Conservation (phyloP, 2,888 invertebrate species). For the Seira ritae region DNA sequence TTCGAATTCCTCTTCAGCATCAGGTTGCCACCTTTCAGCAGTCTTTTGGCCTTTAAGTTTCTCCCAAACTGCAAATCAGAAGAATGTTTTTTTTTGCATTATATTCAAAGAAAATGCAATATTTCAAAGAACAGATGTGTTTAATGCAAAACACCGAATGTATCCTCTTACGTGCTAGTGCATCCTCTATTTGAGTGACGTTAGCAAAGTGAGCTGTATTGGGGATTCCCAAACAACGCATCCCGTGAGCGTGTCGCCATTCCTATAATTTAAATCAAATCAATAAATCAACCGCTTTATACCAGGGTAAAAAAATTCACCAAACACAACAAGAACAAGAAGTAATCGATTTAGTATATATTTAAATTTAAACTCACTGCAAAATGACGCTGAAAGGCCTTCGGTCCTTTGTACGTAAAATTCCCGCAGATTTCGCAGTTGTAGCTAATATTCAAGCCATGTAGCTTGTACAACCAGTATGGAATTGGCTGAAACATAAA, state of each 20-base stretch:
- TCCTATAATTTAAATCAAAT: constrained; percentile 77
- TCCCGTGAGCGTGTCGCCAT: constrained; percentile 88
- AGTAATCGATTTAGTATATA: no score
- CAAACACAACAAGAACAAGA: no score
- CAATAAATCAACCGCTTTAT: no score
- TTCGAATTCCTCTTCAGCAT: constrained; percentile 98
- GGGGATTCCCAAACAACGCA: constrained; percentile 99
- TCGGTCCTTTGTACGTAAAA: constrained; percentile 98
- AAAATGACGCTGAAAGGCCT: constrained; percentile 99
- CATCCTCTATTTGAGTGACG: constrained; percentile 99
- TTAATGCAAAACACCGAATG: not conserved
- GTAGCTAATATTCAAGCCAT: constrained; percentile 98
- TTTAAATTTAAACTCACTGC: constrained; percentile 79
- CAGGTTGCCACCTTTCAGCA: constrained; percentile 96
- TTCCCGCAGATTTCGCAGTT: constrained; percentile 99
- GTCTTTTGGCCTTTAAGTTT: constrained; percentile 97
- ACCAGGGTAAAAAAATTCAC: no score
- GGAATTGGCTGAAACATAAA: constrained; percentile 81
- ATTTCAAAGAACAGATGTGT: no score
- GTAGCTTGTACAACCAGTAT: constrained; percentile 99
- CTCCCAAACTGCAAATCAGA: constrained; percentile 89
- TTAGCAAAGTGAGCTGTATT: constrained; percentile 99
- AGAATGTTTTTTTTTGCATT: not conserved
- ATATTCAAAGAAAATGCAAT: constrained; percentile 4
- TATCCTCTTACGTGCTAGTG: constrained; percentile 85